Evolutionary conservation across 2,113 vertebrate species (phyloP), one percentile per base, ranked within the genome.

Genomic region (Albula goreensis): DNA sequence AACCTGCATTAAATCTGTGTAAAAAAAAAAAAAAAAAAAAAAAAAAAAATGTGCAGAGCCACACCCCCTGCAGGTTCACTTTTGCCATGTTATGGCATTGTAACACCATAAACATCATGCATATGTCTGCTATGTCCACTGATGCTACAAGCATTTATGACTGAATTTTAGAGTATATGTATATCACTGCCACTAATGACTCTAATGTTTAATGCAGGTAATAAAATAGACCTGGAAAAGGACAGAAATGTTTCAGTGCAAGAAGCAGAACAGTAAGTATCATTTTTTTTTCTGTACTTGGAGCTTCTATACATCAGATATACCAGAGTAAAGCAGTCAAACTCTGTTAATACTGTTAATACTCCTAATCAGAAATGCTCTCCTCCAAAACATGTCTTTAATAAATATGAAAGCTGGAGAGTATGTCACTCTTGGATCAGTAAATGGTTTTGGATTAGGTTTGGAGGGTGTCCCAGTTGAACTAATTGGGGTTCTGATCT

Each of bases 141-240:
- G 31, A 41, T 41, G 31, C 1, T 41, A 41, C 1, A 41, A 41
- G 31, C 31, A 41, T 1, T 41, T 41, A 41, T 41, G 31, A 41
- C 31, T 41, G 31, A 41, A 41, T 41, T 41, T 41, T 41, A 41
- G 57, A 3, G 17, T 11, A 74, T 10, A 10, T 74, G 31, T 74
- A 8, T 74, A 8, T 25, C 31, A 9, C 3, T 74, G 6, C 31
- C 22, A 74, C 22, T 74, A 31, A 74, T 74, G 7, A 4, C 12
- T 22, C 63, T 66, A 80, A 22, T 19, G 85, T 13, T 81, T 48
- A 41, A 85, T 60, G 6, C 93, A 99, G 98, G 98, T 95, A 99
- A 99, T 93, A 99, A 99, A 96, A 97, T 97, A 88, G 98, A 99
- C 91, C 94, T 99, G 96, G 98, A 99, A 92, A 99, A 98, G 94